Evolutionary conservation across 2,113 vertebrate genomes (phyloP).

Genomic region (Malurus elegans): DNA sequence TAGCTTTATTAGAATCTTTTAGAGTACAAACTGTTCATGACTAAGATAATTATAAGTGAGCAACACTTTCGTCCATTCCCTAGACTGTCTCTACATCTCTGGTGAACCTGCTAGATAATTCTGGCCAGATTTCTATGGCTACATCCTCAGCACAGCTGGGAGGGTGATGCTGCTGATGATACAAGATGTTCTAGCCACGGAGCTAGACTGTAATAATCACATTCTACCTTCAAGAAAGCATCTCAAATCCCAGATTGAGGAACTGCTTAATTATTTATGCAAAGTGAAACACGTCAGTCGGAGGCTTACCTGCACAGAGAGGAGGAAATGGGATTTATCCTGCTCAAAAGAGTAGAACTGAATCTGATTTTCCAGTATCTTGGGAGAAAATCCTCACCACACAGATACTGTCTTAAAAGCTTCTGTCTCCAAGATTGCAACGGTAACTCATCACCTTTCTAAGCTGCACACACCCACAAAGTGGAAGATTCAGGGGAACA

Average conservation of each 20-base stretch:
- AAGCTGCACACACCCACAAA: background rate
- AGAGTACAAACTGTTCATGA: background rate
- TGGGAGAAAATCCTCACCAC: background rate
- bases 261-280: background rate
- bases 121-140: background rate
- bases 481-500: background rate
- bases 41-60: background rate
- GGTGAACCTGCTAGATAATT: background rate
- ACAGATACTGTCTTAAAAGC: background rate
- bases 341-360: background rate
- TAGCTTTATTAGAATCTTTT: background rate
- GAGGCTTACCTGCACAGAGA: background rate
- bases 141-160: background rate
- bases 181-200: background rate
- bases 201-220: background rate
- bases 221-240: background rate
- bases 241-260: background rate
- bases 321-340: background rate
- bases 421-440: background rate
- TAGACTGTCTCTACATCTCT: background rate
- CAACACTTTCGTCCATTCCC: background rate
- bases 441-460: background rate
- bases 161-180: background rate
- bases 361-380: background rate
- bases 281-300: background rate